phyloP scores from a whole-genome alignment of 2,113 vertebrate genomes.

The Phalacrocorax aristotelis region DNA sequence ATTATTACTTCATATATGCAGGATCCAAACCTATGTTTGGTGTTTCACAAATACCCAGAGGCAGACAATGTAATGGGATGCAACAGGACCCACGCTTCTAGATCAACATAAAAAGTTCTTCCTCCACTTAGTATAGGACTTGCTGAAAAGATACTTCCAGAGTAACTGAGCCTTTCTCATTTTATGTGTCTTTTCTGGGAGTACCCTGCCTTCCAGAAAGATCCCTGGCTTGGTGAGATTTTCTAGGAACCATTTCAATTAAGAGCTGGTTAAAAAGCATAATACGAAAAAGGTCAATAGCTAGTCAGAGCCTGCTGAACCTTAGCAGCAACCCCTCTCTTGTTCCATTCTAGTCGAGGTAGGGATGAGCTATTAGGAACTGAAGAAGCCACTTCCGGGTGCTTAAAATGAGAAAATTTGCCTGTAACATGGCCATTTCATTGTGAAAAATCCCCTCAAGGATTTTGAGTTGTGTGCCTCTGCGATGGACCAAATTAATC shows the following conservation, averaged over 20 bases:
- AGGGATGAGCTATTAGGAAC: neutral
- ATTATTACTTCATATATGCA: neutral
- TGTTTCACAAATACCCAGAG: neutral
- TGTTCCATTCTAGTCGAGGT: neutral
- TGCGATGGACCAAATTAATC: neutral
- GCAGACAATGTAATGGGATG: neutral
- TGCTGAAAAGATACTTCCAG: neutral
- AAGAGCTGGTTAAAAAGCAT: neutral
- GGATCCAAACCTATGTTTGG: neutral
- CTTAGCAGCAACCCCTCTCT: neutral
- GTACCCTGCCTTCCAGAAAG: neutral
- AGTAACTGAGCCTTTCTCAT: neutral
- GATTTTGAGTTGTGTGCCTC: neutral
- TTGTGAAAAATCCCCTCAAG: neutral
- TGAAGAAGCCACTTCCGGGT: neutral
- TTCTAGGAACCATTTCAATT: neutral
- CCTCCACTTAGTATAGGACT: neutral
- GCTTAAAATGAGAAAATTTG: neutral
- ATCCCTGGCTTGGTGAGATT: neutral
- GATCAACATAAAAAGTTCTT: neutral
- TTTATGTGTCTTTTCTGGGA: neutral
- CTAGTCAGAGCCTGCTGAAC: neutral
- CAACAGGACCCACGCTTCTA: neutral
- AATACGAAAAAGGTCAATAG: neutral
- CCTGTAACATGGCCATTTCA: neutral